A percentile compares a stretch with the other conserved stretches of the same genome.
These are phyloP conservation scores for Nannobrachium achirus DNA, from an alignment of 2,113 vertebrate genomes.

Conservation along the genomic window DNA sequence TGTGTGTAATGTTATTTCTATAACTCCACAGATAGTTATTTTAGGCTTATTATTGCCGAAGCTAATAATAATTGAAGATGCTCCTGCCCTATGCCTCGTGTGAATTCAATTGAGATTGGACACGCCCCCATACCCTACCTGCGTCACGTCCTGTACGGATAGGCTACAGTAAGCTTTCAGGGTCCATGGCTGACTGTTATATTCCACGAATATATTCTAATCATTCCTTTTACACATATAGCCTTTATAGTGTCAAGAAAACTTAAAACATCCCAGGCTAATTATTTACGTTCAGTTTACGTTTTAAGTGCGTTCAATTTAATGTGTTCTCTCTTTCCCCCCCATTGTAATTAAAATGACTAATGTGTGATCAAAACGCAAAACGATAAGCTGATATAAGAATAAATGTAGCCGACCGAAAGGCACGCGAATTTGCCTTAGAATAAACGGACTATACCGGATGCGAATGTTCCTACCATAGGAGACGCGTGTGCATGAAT, in stretches of 20 bases:
- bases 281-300: too few species aligned
- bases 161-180: constrained; percentile 23
- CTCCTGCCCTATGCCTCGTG: constrained; percentile 42
- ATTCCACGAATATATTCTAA: background rate
- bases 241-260: background rate
- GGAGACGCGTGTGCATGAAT: too few species aligned
- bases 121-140: constrained; percentile 60
- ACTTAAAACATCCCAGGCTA: too few species aligned
- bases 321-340: too few species aligned
- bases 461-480: too few species aligned
- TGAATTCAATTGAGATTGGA: constrained; percentile 19
- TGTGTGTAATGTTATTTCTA: background rate
- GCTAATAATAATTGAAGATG: background rate
- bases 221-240: constrained; percentile 8
- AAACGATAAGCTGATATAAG: too few species aligned
- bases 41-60: background rate
- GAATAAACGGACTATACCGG: too few species aligned
- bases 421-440: too few species aligned
- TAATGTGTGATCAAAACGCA: too few species aligned
- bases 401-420: too few species aligned
- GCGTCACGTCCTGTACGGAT: constrained; percentile 64
- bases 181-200: background rate
- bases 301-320: too few species aligned
- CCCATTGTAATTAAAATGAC: too few species aligned
- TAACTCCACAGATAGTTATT: background rate